Evolutionary conservation across 2,797 vertebrate genomes (phyloP), one percentile per base, ranked within the genome.

Genomic region (Rhinogobio ventralis): DNA sequence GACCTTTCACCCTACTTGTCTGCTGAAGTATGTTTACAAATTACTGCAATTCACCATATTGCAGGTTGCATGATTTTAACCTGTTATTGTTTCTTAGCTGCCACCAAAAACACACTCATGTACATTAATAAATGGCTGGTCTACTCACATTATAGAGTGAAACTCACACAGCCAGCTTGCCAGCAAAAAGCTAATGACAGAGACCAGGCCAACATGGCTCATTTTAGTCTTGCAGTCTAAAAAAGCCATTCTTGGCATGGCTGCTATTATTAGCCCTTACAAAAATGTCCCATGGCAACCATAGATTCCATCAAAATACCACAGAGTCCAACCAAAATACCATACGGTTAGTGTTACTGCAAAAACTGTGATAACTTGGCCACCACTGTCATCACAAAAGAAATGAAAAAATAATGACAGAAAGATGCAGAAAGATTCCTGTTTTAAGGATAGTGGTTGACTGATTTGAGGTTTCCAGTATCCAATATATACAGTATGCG

Each of bases 201-300:
- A 76, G 20, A 67, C 46, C 33, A 69, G 46, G 69, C 19, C 73
- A 67, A 49, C 62, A 53, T 76, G 30, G 68, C 39, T 82, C 69
- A 73, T 49, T 49, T 42, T 20, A 73, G 53, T 49, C 25, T 46
- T 19, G n/a, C 55, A 46, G 19, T 73, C 19, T 23, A 49, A 51
- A 17, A 67, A 53, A 42, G 69, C 39, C 39, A 73, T 73, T 82
- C 25, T 72, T 62, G 20, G 72, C 68, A 60, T 46, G 20, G 20
- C 36, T 60, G 39, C 68, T 73, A 73, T 62, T 62, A 72, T 49
- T 62, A 82, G 55, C 39, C 4, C 17, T 68, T n/a, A 13, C 39
- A 53, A 68, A 66, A 62, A 67, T 39, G 23, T 82, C 55, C 30
- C 45, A 67, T 83, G 72, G 81, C 60, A 75, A 67, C 60, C 72